phyloP scores from a whole-genome alignment of 2,113 vertebrate species.

The Xenotilapia leptura region DNA sequence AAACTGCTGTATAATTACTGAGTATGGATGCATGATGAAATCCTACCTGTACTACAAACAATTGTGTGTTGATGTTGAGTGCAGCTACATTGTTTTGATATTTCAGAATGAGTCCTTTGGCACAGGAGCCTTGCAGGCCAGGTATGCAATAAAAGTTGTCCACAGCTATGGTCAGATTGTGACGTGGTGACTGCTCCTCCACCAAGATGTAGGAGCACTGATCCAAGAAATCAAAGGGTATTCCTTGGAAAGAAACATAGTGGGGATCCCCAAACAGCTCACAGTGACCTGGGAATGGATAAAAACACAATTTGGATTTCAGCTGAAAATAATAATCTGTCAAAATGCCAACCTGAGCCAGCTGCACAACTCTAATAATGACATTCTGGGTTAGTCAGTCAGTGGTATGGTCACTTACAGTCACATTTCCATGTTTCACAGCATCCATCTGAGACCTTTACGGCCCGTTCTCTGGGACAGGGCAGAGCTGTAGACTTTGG shows the following conservation, averaged over 20 bases:
- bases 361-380: background rate
- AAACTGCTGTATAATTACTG: background rate
- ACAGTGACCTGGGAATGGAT: conserved; percentile 54
- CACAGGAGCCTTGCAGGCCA: conserved; percentile 31
- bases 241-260: conserved; percentile 66
- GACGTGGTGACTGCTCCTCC: conserved; percentile 44
- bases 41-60: conserved; percentile 35
- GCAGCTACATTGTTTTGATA: conserved; percentile 47
- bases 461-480: conserved; percentile 41
- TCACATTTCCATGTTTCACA: conserved; percentile 63
- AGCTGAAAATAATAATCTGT: background rate
- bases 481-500: background rate
- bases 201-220: conserved; percentile 68
- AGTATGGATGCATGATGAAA: background rate
- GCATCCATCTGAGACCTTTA: conserved; percentile 52
- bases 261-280: conserved; percentile 72
- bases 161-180: conserved; percentile 60
- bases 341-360: background rate
- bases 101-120: conserved; percentile 54
- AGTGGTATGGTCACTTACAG: conserved; percentile 52
- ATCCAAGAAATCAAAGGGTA: conserved; percentile 45
- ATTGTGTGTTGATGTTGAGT: conserved; percentile 3
- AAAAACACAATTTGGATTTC: background rate
- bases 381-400: background rate
- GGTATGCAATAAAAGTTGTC: conserved; percentile 54